phyloP scores from a whole-genome alignment of 2,888 invertebrate species.

The Synanthedon myopaeformis region DNA sequence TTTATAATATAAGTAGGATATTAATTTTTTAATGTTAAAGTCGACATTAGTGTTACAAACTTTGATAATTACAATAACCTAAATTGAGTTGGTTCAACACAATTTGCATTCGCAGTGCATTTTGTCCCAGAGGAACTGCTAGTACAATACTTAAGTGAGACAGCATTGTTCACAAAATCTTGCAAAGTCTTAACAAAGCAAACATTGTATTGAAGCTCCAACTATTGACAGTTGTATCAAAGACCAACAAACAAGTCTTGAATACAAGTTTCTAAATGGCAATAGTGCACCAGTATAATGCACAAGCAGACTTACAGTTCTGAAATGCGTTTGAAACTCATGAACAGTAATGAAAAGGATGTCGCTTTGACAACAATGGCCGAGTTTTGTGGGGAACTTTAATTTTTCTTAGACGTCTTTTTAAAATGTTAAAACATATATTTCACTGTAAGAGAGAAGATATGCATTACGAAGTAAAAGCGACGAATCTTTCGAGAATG shows the following conservation, averaged over 20 bases:
- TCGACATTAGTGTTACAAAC: too few relatives aligned
- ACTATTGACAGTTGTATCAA: conserved; percentile 4
- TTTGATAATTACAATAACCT: background rate
- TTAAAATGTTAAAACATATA: too few relatives aligned
- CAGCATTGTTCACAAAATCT: background rate
- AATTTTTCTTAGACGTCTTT: conserved; percentile 10
- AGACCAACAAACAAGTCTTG: conserved; percentile 5
- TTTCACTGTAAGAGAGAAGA: too few relatives aligned
- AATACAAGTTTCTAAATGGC: conserved; percentile 10
- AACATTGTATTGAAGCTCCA: background rate
- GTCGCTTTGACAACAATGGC: conserved; percentile 12
- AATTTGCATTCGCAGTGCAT: too few relatives aligned
- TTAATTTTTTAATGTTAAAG: too few relatives aligned
- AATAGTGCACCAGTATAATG: conserved; percentile 6
- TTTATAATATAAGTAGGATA: too few relatives aligned
- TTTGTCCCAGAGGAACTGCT: too few relatives aligned
- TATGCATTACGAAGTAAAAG: too few relatives aligned
- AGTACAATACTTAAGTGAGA: background rate
- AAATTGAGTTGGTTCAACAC: too few relatives aligned
- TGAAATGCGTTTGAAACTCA: conserved; percentile 14
- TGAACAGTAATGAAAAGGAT: conserved; percentile 9
- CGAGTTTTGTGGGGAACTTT: conserved; percentile 13
- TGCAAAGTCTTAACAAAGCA: background rate
- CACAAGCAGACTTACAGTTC: conserved; percentile 12
- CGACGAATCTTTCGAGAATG: too few relatives aligned